Percentiles rank a stretch among this genome's conserved stretches.
Evolutionary conservation across 2,797 vertebrate species (phyloP).

Genomic region (Epinephelus awoara): DNA sequence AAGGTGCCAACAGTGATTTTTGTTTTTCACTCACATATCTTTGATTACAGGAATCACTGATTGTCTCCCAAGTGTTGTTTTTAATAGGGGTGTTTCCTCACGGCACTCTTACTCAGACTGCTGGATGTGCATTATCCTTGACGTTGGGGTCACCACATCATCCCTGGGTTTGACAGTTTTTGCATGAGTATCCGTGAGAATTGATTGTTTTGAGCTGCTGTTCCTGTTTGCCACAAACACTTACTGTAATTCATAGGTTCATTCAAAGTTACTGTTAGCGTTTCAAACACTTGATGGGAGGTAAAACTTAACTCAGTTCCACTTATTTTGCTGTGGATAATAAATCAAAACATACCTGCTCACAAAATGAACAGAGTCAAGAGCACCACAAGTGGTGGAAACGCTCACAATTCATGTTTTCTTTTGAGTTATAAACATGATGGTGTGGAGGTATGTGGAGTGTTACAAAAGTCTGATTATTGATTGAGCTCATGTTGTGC

Average conservation of each 20-base stretch:
- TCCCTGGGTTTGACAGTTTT: conserved; percentile 26
- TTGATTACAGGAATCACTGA: background rate
- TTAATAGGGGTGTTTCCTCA: background rate
- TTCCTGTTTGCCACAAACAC: conserved; percentile 34
- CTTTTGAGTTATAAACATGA: conserved; percentile 16
- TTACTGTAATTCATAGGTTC: conserved; percentile 18
- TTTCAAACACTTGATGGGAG: conserved; percentile 16
- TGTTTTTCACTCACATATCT: background rate
- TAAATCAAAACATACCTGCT: background rate
- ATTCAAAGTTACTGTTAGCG: conserved; percentile 25
- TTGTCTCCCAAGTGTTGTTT: background rate
- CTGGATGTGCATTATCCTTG: conserved; percentile 7
- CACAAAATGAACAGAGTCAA: conserved; percentile 6
- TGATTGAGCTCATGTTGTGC: conserved; percentile 29
- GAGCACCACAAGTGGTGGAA: conserved; percentile 12
- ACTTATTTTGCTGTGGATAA: background rate
- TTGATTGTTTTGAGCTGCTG: conserved; percentile 37
- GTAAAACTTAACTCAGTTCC: background rate
- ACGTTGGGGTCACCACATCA: conserved; percentile 35
- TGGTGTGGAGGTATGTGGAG: conserved; percentile 11
- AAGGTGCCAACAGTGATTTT: background rate
- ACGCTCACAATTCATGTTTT: background rate
- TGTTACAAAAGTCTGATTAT: conserved; percentile 20
- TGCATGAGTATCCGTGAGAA: conserved; percentile 68
- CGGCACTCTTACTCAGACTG: background rate